These are phyloP conservation scores for Sinocyclocheilus maitianheensis DNA, from an alignment of 2,113 vertebrate species.

Conservation along the genomic window DNA sequence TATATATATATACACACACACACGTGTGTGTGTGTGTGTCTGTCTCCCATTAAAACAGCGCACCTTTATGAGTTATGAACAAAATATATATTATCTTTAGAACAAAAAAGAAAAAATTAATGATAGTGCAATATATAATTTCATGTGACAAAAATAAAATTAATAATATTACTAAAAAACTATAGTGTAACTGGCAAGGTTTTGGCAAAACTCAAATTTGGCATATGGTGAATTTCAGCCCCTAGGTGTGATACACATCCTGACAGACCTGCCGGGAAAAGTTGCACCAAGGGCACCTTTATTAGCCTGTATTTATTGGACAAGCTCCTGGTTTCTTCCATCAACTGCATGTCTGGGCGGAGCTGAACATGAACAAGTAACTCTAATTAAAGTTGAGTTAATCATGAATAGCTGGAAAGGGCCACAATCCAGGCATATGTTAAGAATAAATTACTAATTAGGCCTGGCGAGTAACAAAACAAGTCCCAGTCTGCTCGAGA, in stretches of 20 bases:
- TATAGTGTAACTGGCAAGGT: not conserved
- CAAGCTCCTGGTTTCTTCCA: slow-evolving; percentile 58
- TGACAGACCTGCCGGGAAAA: slow-evolving; percentile 49
- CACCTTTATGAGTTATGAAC: too few species aligned
- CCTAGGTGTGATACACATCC: slow-evolving; percentile 30
- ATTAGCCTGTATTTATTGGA: slow-evolving; percentile 30
- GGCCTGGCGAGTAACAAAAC: slow-evolving; percentile 72
- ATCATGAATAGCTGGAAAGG: slow-evolving; percentile 80
- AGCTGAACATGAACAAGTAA: slow-evolving; percentile 71
- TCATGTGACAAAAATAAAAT: not conserved
- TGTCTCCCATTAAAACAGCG: too few species aligned
- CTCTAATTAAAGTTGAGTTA: slow-evolving; percentile 82
- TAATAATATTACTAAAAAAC: not conserved
- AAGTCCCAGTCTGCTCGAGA: slow-evolving; percentile 78
- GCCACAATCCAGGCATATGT: slow-evolving; percentile 82
- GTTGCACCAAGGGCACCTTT: slow-evolving; percentile 58
- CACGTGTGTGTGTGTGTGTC: too few species aligned
- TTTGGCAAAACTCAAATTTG: not conserved
- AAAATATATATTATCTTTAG: not conserved
- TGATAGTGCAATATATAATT: not conserved
- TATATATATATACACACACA: too few species aligned
- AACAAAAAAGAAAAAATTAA: not conserved
- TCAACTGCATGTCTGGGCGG: slow-evolving; percentile 63
- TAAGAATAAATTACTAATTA: slow-evolving; percentile 85
- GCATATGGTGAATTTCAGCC: not conserved